Percentiles rank a stretch among this genome's conserved stretches.
Conservation (phyloP, 2,797 vertebrate genomes). For the Melanotaenia nigrans region DNA sequence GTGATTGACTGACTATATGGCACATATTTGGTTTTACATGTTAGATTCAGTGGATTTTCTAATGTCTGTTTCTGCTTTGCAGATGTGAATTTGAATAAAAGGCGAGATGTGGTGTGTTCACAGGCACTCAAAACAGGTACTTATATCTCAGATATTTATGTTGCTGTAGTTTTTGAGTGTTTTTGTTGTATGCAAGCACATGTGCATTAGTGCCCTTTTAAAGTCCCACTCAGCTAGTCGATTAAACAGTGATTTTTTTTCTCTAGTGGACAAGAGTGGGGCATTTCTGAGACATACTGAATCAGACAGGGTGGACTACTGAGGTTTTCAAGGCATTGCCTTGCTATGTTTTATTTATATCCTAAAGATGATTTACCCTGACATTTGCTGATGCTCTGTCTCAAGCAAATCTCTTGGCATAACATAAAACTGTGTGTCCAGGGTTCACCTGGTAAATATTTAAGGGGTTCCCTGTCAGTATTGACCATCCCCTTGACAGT, state of each 20-base stretch:
- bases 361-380: conserved; percentile 69
- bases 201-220: conserved; percentile 9
- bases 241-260: conserved; percentile 27
- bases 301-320: conserved; percentile 53
- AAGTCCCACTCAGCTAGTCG: background rate
- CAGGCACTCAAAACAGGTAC: conserved; percentile 63
- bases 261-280: conserved; percentile 20
- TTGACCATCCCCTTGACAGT: conserved; percentile 36
- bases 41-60: background rate
- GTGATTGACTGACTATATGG: background rate
- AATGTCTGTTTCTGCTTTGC: conserved; percentile 7
- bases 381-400: conserved; percentile 72
- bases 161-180: background rate
- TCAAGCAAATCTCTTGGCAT: conserved; percentile 57
- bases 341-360: conserved; percentile 76
- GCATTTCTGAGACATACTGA: conserved; percentile 51
- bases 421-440: conserved; percentile 62
- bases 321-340: conserved; percentile 63
- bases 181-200: conserved; percentile 5
- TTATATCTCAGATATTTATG: conserved; percentile 13
- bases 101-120: conserved; percentile 57
- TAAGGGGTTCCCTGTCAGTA: conserved; percentile 41
- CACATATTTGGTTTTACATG: background rate
- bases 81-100: conserved; percentile 44
- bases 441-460: conserved; percentile 71